A percentile compares a stretch with the other conserved stretches of the same genome.
Evolutionary conservation across 2,113 vertebrate genomes (phyloP).

Genomic region (Microtus ochrogaster): DNA sequence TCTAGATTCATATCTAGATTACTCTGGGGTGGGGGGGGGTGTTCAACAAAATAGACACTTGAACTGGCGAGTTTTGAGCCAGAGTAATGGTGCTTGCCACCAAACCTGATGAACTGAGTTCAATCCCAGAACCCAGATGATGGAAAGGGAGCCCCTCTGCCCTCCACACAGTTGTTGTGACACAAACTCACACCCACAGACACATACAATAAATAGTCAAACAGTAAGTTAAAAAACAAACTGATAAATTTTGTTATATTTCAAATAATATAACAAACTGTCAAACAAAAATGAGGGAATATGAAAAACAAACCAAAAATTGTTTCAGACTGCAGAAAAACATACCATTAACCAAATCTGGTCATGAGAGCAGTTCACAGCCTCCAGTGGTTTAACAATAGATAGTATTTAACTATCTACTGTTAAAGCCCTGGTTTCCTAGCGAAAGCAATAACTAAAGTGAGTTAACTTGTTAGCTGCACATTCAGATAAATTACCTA

Average conservation of each 20-base stretch:
- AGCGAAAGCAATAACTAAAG: background rate
- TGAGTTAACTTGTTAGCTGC: background rate
- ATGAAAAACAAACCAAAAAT: background rate
- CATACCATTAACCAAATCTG: constrained; percentile 7
- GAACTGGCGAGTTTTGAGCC: background rate
- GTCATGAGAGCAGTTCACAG: background rate
- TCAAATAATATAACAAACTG: background rate
- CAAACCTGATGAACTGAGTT: background rate
- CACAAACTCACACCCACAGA: background rate
- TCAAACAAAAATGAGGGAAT: background rate
- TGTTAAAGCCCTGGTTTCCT: background rate
- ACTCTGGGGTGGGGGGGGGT: background rate
- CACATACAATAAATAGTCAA: background rate
- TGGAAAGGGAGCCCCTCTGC: background rate
- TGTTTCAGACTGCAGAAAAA: background rate
- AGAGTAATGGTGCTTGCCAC: background rate
- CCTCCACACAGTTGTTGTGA: background rate
- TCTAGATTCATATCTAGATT: background rate
- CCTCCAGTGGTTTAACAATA: background rate
- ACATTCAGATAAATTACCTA: background rate
- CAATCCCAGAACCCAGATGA: background rate
- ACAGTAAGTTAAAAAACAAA: background rate
- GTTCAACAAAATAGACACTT: background rate
- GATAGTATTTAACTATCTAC: background rate
- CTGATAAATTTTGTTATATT: background rate